phyloP scores from a whole-genome alignment of 2,888 invertebrate species.

The Epinotia demarniana region DNA sequence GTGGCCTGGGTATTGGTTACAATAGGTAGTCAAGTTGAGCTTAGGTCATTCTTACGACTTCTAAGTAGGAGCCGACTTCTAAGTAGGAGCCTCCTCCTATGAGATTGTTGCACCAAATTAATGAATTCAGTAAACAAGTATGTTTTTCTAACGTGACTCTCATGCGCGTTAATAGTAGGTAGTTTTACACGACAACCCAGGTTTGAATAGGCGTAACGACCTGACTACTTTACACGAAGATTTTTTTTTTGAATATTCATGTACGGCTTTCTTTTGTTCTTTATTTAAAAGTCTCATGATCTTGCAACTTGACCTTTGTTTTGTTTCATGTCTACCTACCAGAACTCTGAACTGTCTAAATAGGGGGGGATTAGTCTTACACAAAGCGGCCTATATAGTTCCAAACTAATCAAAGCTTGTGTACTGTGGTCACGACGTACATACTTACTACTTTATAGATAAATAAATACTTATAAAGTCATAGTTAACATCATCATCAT shows the following conservation, averaged over 20 bases:
- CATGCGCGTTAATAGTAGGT: background rate
- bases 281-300: constrained; percentile 18
- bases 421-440: background rate
- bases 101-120: too few species aligned
- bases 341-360: background rate
- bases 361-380: too few species aligned
- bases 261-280: constrained; percentile 17
- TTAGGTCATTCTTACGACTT: too few species aligned
- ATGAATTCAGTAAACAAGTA: too few species aligned
- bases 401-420: background rate
- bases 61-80: too few species aligned
- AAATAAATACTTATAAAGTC: background rate
- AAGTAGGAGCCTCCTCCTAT: too few species aligned
- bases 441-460: background rate
- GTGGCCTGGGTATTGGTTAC: too few species aligned
- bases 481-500: too few species aligned
- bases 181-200: background rate
- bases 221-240: background rate
- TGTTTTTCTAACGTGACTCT: too few species aligned
- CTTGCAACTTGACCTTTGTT: constrained; percentile 4
- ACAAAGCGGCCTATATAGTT: too few species aligned
- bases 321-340: background rate
- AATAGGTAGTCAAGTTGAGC: too few species aligned
- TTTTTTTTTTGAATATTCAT: constrained; percentile 10
- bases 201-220: background rate